Evolutionary conservation across 2,113 vertebrate genomes (phyloP).

Genomic region (Melierax canorus): DNA sequence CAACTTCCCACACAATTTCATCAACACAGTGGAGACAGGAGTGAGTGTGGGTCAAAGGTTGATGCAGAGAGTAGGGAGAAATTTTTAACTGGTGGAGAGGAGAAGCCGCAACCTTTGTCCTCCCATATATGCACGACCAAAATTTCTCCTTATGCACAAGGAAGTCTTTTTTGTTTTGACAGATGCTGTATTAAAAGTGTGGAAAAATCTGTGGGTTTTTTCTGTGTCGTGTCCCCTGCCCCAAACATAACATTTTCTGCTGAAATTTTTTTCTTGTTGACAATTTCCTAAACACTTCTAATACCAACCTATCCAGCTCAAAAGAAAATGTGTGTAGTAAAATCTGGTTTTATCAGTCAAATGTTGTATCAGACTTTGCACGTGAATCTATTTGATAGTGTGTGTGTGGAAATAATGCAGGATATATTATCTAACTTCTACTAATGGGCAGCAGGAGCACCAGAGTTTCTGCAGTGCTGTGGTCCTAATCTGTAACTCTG

Average conservation of each 20-base stretch:
- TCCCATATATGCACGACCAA: background rate
- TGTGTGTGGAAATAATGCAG: background rate
- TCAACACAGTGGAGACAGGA: background rate
- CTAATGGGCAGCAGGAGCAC: background rate
- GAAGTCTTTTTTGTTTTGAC: background rate
- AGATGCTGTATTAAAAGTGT: background rate
- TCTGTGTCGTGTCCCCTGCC: rapidly evolving
- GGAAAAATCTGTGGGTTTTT: background rate
- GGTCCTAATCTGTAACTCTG: background rate
- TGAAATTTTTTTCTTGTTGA: background rate
- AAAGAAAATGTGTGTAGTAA: background rate
- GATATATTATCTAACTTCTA: background rate
- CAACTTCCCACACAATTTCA: background rate
- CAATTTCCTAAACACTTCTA: background rate
- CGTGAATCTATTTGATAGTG: background rate
- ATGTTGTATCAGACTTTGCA: background rate
- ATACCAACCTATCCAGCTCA: background rate
- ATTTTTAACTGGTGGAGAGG: background rate
- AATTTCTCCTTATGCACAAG: background rate
- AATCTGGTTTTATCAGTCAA: background rate
- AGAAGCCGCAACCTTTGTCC: background rate
- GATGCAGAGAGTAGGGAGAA: background rate
- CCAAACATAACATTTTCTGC: background rate
- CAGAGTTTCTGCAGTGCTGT: background rate
- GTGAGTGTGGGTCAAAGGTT: rapidly evolving